Conservation (phyloP, 2,113 vertebrate genomes). For the Dryoscopus gambensis region DNA sequence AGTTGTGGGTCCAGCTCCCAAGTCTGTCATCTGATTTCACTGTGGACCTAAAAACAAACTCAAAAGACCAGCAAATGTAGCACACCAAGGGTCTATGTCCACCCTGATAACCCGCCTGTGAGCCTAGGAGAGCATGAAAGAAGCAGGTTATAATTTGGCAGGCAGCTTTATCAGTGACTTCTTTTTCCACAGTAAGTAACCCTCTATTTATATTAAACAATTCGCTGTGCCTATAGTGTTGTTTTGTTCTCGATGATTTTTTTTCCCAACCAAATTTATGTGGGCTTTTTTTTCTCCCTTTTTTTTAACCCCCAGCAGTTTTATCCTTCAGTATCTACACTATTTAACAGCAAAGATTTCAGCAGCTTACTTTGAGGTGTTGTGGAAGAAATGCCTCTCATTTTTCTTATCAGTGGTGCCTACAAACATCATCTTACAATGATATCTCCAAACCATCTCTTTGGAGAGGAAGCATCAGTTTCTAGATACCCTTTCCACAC, state of each 20-base stretch:
- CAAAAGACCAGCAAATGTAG: not conserved
- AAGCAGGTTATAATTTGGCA: not conserved
- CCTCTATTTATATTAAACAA: not conserved
- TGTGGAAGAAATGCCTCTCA: not conserved
- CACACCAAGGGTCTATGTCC: not conserved
- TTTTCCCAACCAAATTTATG: not conserved
- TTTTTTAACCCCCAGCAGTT: not conserved
- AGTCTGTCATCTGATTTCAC: not conserved
- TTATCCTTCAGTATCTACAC: not conserved
- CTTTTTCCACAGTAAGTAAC: not conserved
- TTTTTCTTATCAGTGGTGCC: not conserved
- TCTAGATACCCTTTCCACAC: not conserved
- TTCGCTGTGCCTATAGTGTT: fast-evolving
- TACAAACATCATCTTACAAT: not conserved
- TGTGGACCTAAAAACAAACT: not conserved
- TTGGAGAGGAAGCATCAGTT: not conserved
- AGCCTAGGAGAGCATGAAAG: not conserved
- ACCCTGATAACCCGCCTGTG: not conserved
- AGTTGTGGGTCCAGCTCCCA: not conserved
- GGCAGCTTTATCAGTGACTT: not conserved
- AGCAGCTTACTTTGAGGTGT: not conserved
- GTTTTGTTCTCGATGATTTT: not conserved
- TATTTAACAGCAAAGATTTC: not conserved
- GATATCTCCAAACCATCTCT: not conserved
- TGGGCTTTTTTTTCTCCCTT: fast-evolving